These are phyloP conservation scores for Catostylus mosaicus DNA, from an alignment of 30 jellyfish, hydroid and myxozoan genomes.

Conservation along the genomic window DNA sequence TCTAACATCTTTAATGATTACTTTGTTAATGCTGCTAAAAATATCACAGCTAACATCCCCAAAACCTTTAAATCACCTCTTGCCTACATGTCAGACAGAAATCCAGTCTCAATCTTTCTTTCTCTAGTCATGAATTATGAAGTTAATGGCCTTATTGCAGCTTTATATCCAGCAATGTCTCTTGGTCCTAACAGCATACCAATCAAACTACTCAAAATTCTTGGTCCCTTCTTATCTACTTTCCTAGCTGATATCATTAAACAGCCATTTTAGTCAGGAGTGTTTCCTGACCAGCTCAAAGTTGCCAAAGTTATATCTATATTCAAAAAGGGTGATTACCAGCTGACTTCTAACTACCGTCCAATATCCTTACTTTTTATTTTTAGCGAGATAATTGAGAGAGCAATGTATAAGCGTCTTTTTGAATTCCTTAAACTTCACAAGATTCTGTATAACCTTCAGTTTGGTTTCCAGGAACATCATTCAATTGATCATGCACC, in stretches of 20 bases:
- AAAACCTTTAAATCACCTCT: slow-evolving; percentile 18
- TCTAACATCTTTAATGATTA: neutral
- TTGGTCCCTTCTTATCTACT: neutral
- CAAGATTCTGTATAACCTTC: slow-evolving; percentile 21
- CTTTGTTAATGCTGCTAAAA: neutral
- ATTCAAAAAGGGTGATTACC: slow-evolving; percentile 30
- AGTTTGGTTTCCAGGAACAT: neutral
- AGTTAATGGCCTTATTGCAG: slow-evolving; percentile 17
- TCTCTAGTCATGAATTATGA: slow-evolving; percentile 8
- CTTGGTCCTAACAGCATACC: slow-evolving; percentile 20
- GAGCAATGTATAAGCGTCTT: slow-evolving; percentile 40
- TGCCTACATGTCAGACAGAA: slow-evolving; percentile 19
- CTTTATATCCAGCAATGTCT: neutral
- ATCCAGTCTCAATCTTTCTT: slow-evolving; percentile 18
- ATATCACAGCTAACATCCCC: slow-evolving; percentile 6
- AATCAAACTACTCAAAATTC: slow-evolving; percentile 6
- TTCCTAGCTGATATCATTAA: neutral
- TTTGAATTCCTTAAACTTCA: slow-evolving; percentile 31
- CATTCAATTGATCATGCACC: too few relatives aligned
- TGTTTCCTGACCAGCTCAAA: slow-evolving; percentile 15
- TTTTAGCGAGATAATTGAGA: slow-evolving; percentile 44
- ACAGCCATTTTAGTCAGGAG: neutral
- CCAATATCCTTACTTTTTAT: slow-evolving; percentile 48
- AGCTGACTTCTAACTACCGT: slow-evolving; percentile 15
- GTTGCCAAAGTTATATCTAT: slow-evolving; percentile 33